Evolutionary conservation across 2,113 vertebrate genomes (phyloP), one percentile per base, ranked within the genome.

Genomic region (Anguilla japonica): DNA sequence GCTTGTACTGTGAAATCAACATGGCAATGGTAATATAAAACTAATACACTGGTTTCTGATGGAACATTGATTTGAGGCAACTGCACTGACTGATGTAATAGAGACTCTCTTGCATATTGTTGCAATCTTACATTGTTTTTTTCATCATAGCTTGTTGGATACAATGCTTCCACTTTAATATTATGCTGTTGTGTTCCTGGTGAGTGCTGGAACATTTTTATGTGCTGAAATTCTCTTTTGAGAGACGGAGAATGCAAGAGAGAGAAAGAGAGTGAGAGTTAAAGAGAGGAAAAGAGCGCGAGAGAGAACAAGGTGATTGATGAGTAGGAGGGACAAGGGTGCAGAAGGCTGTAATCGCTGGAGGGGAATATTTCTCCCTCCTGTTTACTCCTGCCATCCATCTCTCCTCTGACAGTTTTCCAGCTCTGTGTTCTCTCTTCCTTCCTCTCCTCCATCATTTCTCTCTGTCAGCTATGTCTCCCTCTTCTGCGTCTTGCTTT

Each of bases 271-370:
- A 63, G 60, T 26, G 60, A 26, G 60, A 63, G 60, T 3, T 8
- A 60, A 22, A n/a, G 63, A n/a, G 20, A n/a, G 67, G n/a, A 41
- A 29, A 34, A 26, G 78, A 2, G 80, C 56, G 78, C 53, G 79
- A 41, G 85, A 34, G 56, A 41, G 40, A 41, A 53, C 63, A 71
- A n/a, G 56, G 53, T 81, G 85, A 86, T 81, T 56, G 41, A 81
- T 86, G 85, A 86, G 85, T 82, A 13, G 79, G 79, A 63, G 53
- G 50, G 40, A 81, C 41, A 46, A 46, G 81, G 20, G 79, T 67
- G 81, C 56, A 67, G 71, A 53, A 80, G 81, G 4, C 50, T 86
- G 39, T 41, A 79, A 67, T 60, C n/a, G 41, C 78, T 83, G 6
- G 63, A 75, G 81, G 81, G 57, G 71, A 56, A 60, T 46, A 41